Evolutionary conservation across 1,140 invertebrate genomes (phyloP).

Genomic region (Trinorchestia longiramus): DNA sequence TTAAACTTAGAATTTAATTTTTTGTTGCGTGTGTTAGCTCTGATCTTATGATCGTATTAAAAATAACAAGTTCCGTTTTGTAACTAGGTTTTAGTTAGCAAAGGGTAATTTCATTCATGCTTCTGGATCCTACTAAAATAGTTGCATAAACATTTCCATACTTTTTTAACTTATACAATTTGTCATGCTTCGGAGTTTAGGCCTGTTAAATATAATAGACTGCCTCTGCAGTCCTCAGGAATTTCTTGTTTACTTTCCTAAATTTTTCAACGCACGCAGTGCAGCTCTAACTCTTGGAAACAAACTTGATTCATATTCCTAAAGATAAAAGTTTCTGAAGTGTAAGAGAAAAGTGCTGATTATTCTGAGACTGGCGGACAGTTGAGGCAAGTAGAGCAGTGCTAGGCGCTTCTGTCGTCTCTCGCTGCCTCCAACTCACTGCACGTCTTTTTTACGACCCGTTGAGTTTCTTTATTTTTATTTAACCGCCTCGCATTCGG

Average conservation of each 20-base stretch:
- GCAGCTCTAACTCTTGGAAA: not conserved
- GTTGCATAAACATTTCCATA: too few species aligned
- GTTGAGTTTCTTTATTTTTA: slow-evolving; percentile 2
- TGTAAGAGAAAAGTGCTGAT: not conserved
- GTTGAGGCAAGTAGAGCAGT: too few species aligned
- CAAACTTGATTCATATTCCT: not conserved
- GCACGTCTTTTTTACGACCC: not conserved
- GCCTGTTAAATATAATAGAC: too few species aligned
- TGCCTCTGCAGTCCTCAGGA: not conserved
- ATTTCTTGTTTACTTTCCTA: not conserved
- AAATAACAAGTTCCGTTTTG: too few species aligned
- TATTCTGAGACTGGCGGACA: not conserved
- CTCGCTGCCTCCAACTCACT: not conserved
- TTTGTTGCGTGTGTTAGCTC: too few species aligned
- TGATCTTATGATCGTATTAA: too few species aligned
- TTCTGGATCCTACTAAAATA: not conserved
- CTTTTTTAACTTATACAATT: too few species aligned
- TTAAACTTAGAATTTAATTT: too few species aligned
- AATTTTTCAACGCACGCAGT: not conserved
- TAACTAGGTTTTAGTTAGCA: not conserved
- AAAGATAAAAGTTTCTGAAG: not conserved
- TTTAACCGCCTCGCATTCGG: slow-evolving; percentile 2
- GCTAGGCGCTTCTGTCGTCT: too few species aligned
- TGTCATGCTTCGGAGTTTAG: too few species aligned
- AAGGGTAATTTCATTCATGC: not conserved